These are phyloP conservation scores for Kradibia gibbosae DNA, from an alignment of 1,140 invertebrate species.

Conservation along the genomic window DNA sequence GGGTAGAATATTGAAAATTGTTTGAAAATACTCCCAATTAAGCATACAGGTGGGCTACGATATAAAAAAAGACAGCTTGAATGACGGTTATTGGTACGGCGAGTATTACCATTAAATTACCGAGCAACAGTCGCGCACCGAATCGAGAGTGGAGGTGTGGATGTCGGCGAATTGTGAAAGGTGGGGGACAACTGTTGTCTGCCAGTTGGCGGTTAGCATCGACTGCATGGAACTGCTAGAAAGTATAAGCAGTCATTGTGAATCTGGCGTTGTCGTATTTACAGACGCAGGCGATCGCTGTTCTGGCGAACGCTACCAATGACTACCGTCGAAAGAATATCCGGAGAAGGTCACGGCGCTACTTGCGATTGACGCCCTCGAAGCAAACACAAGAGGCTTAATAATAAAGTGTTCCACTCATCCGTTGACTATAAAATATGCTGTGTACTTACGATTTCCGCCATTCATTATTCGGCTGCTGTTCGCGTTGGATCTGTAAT, in stretches of 20 bases:
- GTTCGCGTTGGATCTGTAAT: not conserved
- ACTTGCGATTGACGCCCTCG: not conserved
- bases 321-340: not conserved
- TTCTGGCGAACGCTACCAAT: not conserved
- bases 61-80: not conserved
- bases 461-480: conserved; percentile 16
- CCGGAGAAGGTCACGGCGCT: conserved; percentile 9
- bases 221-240: not conserved
- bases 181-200: conserved; percentile 12
- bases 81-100: not conserved
- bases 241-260: not conserved
- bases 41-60: too few species aligned
- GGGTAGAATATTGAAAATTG: too few species aligned
- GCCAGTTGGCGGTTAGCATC: not conserved
- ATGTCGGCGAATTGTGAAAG: not conserved
- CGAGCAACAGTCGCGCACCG: not conserved
- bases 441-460: not conserved
- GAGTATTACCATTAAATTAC: not conserved
- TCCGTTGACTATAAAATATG: conserved; percentile 27
- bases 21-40: too few species aligned
- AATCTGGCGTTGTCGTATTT: not conserved
- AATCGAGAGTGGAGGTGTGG: not conserved
- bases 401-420: not conserved
- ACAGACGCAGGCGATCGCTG: not conserved
- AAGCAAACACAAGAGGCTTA: not conserved